Conservation (phyloP, 1,140 invertebrate species). For the Heterodera carotae region DNA sequence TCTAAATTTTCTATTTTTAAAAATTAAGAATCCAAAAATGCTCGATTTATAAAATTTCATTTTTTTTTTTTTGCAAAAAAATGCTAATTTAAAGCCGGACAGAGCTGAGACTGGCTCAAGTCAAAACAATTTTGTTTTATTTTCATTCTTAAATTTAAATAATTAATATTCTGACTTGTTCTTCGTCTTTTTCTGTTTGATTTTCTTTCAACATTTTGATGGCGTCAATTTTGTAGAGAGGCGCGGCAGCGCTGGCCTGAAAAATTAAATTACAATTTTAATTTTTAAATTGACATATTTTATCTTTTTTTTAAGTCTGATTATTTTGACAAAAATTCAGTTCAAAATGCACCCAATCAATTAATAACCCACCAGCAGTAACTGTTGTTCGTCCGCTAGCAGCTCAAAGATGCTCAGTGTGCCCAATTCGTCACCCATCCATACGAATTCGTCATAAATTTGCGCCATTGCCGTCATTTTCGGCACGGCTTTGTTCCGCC, state of each 20-base stretch:
- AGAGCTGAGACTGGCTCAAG: too few species aligned
- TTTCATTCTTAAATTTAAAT: background rate
- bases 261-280: background rate
- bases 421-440: slow-evolving; percentile 29
- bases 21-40: too few species aligned
- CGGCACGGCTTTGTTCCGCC: background rate
- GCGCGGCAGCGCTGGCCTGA: background rate
- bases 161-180: background rate
- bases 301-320: too few species aligned
- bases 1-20: too few species aligned
- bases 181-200: background rate
- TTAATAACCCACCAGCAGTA: background rate
- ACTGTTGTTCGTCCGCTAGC: background rate
- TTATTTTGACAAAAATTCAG: too few species aligned
- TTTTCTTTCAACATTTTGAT: slow-evolving; percentile 4
- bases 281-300: background rate
- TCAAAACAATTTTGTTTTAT: too few species aligned
- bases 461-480: slow-evolving; percentile 26
- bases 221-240: background rate
- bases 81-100: too few species aligned
- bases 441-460: slow-evolving; percentile 28
- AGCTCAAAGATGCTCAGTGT: slow-evolving; percentile 14
- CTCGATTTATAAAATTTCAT: too few species aligned
- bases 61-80: too few species aligned
- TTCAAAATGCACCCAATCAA: too few species aligned